phyloP scores from a whole-genome alignment of 2,888 invertebrate species.

The Diarsia mendica region DNA sequence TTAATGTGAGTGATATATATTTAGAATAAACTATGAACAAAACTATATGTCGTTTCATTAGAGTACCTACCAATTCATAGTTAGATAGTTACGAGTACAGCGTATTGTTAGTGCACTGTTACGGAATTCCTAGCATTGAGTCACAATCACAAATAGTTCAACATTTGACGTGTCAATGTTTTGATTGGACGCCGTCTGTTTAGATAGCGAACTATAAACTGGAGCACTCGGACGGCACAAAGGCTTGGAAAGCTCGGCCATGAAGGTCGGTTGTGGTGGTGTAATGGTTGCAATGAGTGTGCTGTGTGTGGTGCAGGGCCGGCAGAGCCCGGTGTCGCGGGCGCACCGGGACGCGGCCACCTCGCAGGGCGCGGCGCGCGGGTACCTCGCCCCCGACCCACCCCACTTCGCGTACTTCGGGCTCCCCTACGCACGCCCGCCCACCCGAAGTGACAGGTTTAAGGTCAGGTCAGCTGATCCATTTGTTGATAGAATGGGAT shows the following conservation, averaged over 20 bases:
- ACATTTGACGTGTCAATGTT: constrained; percentile 57
- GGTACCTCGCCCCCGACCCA: constrained; percentile 75
- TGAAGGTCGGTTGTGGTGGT: constrained; percentile 35
- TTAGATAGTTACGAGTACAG: not conserved
- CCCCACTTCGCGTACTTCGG: constrained; percentile 85
- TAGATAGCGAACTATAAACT: constrained; percentile 55
- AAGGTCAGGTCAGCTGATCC: constrained; percentile 84
- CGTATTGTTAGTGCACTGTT: constrained; percentile 7
- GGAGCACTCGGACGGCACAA: constrained; percentile 25
- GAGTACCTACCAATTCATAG: constrained; percentile 17
- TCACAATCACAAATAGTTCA: constrained; percentile 49
- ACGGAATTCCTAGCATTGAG: constrained; percentile 45
- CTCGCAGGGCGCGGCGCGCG: constrained; percentile 81
- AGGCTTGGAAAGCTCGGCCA: constrained; percentile 32
- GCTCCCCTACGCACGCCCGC: constrained; percentile 83
- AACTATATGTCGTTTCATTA: constrained; percentile 13
- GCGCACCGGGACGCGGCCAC: constrained; percentile 78
- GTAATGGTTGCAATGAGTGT: constrained; percentile 50
- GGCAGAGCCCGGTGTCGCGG: constrained; percentile 58
- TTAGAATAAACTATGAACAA: constrained; percentile 53
- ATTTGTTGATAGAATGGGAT: constrained; percentile 73
- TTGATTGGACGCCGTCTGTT: constrained; percentile 57
- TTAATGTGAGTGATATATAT: constrained; percentile 67
- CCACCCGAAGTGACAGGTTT: constrained; percentile 76
- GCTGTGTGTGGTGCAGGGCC: constrained; percentile 52